These are phyloP conservation scores for Stictocephala bisonia DNA, from an alignment of 2,888 invertebrate species.

Conservation along the genomic window DNA sequence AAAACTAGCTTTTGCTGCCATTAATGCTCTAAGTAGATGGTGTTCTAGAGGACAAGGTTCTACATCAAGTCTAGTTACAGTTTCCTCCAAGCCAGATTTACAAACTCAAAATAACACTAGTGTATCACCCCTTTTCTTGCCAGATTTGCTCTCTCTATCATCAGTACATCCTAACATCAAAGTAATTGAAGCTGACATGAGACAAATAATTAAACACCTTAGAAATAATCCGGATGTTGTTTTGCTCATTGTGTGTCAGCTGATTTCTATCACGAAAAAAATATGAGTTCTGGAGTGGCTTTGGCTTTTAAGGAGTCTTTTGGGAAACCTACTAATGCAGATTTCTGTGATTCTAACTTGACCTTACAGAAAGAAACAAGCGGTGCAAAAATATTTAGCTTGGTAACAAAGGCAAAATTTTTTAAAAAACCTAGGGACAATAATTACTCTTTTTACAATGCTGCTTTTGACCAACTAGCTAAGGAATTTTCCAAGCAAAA, in stretches of 20 bases:
- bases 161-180: not conserved
- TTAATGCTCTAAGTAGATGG: not conserved
- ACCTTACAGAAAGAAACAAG: not conserved
- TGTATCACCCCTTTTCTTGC: too few relatives aligned
- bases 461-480: not conserved
- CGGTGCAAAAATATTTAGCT: not conserved
- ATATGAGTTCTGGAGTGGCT: not conserved
- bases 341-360: not conserved
- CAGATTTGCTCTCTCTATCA: too few relatives aligned
- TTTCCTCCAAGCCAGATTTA: not conserved
- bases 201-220: not conserved
- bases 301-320: not conserved
- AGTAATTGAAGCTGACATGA: not conserved
- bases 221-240: not conserved
- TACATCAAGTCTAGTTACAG: not conserved
- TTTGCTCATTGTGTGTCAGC: not conserved
- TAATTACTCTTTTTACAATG: not conserved
- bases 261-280: not conserved
- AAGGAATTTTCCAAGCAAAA: not conserved
- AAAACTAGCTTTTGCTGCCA: not conserved
- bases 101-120: too few relatives aligned
- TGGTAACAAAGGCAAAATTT: not conserved
- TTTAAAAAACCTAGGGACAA: not conserved
- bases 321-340: not conserved
- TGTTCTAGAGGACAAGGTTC: not conserved